Percentiles rank a stretch among this genome's conserved stretches.
These are phyloP conservation scores for Trematomus bernacchii DNA, from an alignment of 2,797 vertebrate genomes.

Conservation along the genomic window DNA sequence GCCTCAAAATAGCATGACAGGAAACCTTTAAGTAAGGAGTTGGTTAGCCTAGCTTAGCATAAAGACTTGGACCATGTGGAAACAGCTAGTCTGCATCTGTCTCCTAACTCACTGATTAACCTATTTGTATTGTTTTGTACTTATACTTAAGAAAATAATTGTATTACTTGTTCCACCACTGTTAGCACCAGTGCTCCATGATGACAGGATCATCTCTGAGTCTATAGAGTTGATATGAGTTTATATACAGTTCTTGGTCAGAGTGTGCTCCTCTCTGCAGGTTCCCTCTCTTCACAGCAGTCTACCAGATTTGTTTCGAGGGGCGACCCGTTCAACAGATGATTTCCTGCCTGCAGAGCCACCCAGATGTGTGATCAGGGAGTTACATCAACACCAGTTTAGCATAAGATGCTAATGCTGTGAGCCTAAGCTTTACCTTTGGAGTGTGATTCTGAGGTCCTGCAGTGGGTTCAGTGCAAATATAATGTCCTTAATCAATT, in stretches of 20 bases:
- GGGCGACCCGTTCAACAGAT: constrained; percentile 88
- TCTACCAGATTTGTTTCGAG: constrained; percentile 93
- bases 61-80: too few species aligned
- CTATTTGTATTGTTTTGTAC: too few species aligned
- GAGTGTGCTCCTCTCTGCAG: constrained; percentile 67
- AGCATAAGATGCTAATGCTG: background rate
- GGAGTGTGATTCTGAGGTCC: background rate
- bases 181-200: background rate
- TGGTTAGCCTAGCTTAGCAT: too few species aligned
- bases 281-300: constrained; percentile 91
- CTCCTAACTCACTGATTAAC: too few species aligned
- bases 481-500: background rate
- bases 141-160: too few species aligned
- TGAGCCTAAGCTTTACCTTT: background rate
- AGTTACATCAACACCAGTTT: background rate
- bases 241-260: background rate
- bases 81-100: too few species aligned
- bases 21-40: too few species aligned
- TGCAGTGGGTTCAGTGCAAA: background rate
- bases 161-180: too few species aligned
- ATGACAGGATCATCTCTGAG: too few species aligned
- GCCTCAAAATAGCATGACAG: too few species aligned
- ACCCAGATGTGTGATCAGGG: constrained; percentile 86
- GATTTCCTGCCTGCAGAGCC: constrained; percentile 91
- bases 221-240: too few species aligned